Conservation (phyloP, 2,888 invertebrate genomes). For the Zaprionus bogoriensis region DNA sequence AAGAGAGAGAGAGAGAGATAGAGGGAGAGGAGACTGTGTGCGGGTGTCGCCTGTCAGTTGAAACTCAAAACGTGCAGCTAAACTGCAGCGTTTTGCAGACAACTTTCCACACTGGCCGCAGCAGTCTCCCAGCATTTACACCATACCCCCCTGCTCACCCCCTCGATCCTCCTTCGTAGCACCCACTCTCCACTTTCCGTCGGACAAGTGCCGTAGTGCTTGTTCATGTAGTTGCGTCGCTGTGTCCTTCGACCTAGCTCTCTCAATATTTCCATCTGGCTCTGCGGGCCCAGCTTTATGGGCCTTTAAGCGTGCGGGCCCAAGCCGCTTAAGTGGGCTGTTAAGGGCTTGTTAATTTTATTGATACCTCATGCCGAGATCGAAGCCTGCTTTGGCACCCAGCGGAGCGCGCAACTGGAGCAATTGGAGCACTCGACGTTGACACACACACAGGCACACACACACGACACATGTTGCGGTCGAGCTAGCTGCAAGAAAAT, state of each 20-base stretch:
- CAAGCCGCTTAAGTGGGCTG: slow-evolving; percentile 57
- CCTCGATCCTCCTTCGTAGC: background rate
- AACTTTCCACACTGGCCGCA: slow-evolving; percentile 40
- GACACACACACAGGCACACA: no score
- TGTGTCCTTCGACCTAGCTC: background rate
- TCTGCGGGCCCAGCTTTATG: slow-evolving; percentile 38
- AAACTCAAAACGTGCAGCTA: slow-evolving; percentile 67
- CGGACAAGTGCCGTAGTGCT: slow-evolving; percentile 19
- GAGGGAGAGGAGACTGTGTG: background rate
- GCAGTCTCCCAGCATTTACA: background rate
- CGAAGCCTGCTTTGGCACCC: slow-evolving; percentile 18
- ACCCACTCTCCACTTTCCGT: slow-evolving; percentile 3
- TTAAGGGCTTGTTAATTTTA: slow-evolving; percentile 64
- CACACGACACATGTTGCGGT: slow-evolving; percentile 50
- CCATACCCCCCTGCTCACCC: background rate
- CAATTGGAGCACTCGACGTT: slow-evolving; percentile 33
- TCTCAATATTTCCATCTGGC: background rate
- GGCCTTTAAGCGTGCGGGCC: slow-evolving; percentile 42
- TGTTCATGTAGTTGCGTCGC: slow-evolving; percentile 16
- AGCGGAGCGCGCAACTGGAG: background rate
- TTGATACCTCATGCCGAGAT: slow-evolving; percentile 49
- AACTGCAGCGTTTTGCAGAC: slow-evolving; percentile 53
- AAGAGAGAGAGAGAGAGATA: background rate
- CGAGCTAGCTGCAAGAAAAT: background rate
- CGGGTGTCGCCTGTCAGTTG: slow-evolving; percentile 33